A percentile compares a stretch with the other conserved stretches of the same genome.
These are phyloP conservation scores for Piscicola geometra DNA, from an alignment of 2,888 invertebrate genomes.

Conservation along the genomic window DNA sequence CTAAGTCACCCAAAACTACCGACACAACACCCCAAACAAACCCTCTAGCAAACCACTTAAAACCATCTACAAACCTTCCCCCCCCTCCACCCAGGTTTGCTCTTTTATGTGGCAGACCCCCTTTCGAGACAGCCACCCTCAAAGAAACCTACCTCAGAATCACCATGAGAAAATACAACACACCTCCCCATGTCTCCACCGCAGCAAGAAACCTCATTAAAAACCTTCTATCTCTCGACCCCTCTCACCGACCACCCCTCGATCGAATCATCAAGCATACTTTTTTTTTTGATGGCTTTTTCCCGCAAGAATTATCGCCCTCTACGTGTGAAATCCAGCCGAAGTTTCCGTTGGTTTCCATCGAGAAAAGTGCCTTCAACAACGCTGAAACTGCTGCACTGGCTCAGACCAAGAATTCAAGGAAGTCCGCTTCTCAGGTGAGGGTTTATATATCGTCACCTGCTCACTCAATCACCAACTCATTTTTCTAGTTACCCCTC, in stretches of 20 bases:
- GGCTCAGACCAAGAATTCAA: constrained; percentile 40
- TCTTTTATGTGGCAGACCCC: constrained; percentile 62
- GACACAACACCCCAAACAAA: too few species aligned
- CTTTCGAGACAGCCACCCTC: constrained; percentile 62
- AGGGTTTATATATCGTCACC: too few species aligned
- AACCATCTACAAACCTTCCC: not conserved
- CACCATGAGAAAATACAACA: constrained; percentile 57
- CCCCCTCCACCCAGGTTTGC: constrained; percentile 57
- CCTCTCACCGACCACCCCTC: constrained; percentile 74
- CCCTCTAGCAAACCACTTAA: not conserved
- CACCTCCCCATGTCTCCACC: constrained; percentile 56
- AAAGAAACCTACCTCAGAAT: constrained; percentile 62
- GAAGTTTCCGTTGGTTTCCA: constrained; percentile 49
- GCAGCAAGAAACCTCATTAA: constrained; percentile 65
- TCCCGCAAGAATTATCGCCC: constrained; percentile 58
- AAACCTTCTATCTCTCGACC: constrained; percentile 70
- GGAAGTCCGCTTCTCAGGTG: constrained; percentile 41
- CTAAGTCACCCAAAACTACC: not conserved
- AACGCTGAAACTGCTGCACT: constrained; percentile 29
- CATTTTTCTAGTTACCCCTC: too few species aligned
- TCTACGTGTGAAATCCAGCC: constrained; percentile 59
- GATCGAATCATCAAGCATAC: constrained; percentile 71
- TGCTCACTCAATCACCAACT: too few species aligned
- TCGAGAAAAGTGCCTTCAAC: not conserved
- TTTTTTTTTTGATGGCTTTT: constrained; percentile 59